Conservation (phyloP, 2,888 invertebrate species). For the Dioctria linearis region DNA sequence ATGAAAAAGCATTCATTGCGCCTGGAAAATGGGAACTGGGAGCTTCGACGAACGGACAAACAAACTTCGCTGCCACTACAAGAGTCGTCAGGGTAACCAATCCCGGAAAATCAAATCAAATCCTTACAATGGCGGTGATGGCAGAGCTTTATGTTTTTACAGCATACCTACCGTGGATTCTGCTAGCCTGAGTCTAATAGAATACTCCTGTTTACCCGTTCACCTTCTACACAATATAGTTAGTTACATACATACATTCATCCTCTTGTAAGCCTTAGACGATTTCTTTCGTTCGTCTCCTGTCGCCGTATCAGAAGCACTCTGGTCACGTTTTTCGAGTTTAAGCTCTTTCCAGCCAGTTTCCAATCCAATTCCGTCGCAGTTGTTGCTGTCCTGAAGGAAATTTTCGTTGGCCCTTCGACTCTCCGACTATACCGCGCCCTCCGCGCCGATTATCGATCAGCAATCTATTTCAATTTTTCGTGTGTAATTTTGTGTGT, state of each 20-base stretch:
- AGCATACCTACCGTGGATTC: constrained; percentile 21
- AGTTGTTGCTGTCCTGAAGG: constrained; percentile 9
- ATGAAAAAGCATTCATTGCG: constrained; percentile 41
- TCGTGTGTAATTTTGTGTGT: constrained; percentile 52
- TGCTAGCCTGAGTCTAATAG: constrained; percentile 17
- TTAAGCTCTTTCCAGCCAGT: constrained; percentile 26
- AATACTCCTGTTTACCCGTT: constrained; percentile 24
- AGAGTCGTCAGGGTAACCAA: constrained; percentile 48
- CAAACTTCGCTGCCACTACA: constrained; percentile 47
- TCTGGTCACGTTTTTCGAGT: constrained; percentile 48
- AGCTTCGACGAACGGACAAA: constrained; percentile 18
- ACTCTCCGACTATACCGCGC: not conserved
- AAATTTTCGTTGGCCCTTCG: not conserved
- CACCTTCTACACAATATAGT: not conserved
- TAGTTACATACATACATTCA: no score
- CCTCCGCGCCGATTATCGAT: constrained; percentile 46
- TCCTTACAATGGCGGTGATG: constrained; percentile 50
- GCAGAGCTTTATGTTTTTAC: constrained; percentile 7
- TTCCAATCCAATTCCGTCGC: not conserved
- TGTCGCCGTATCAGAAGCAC: constrained; percentile 31
- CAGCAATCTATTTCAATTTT: constrained; percentile 53
- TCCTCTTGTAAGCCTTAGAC: constrained; percentile 31
- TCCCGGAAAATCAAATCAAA: constrained; percentile 51
- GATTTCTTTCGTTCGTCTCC: constrained; percentile 28
- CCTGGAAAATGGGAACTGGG: not conserved